These are phyloP conservation scores for Stenolophus ochropezus DNA, from an alignment of 2,888 invertebrate genomes.

Conservation along the genomic window DNA sequence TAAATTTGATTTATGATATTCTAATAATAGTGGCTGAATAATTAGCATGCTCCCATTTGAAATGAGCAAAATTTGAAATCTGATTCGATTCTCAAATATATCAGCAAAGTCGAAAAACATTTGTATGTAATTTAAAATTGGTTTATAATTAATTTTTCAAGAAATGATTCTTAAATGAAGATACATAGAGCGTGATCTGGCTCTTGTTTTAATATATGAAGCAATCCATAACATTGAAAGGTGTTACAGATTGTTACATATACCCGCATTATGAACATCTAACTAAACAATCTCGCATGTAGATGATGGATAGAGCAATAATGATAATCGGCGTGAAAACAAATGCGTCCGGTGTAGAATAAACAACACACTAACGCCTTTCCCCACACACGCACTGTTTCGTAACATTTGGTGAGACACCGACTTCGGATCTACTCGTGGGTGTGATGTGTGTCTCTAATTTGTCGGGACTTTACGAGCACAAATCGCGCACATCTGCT, in stretches of 20 bases:
- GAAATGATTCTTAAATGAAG: neutral
- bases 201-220: neutral
- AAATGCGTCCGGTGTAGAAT: slow-evolving; percentile 21
- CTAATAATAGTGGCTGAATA: too few species aligned
- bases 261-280: neutral
- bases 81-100: too few species aligned
- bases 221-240: neutral
- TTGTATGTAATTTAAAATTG: too few species aligned
- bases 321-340: slow-evolving; percentile 36
- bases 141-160: neutral
- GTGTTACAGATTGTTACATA: neutral
- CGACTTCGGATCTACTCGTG: neutral
- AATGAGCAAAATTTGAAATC: too few species aligned
- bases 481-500: slow-evolving; percentile 30
- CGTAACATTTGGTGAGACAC: slow-evolving; percentile 23
- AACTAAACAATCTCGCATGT: neutral
- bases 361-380: slow-evolving; percentile 19
- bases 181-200: neutral
- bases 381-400: neutral
- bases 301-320: slow-evolving; percentile 25
- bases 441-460: slow-evolving; percentile 32
- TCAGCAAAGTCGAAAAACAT: too few species aligned
- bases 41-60: too few species aligned
- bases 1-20: too few species aligned
- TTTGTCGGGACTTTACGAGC: slow-evolving; percentile 31